These are phyloP conservation scores for Lagopus muta DNA, from an alignment of 2,113 vertebrate genomes.

Conservation along the genomic window DNA sequence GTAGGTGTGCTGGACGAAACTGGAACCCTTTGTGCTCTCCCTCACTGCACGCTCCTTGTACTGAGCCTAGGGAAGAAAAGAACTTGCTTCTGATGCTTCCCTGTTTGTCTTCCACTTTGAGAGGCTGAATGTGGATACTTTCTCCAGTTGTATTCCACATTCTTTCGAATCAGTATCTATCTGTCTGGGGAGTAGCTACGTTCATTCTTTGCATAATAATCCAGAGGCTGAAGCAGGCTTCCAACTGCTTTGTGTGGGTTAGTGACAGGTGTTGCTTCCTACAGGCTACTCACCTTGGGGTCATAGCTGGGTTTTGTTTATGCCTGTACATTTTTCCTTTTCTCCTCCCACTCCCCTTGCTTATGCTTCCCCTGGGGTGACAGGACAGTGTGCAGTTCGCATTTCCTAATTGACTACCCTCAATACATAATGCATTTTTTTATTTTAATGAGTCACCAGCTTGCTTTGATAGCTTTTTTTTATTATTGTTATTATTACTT, in stretches of 20 bases:
- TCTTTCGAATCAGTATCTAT: not conserved
- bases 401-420: conserved; percentile 63
- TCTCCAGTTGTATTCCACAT: not conserved
- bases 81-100: not conserved
- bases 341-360: conserved; percentile 51
- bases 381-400: conserved; percentile 55
- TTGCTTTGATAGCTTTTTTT: conserved; percentile 67
- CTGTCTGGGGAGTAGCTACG: not conserved
- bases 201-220: not conserved
- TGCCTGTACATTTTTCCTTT: conserved; percentile 53
- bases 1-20: not conserved
- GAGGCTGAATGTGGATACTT: not conserved
- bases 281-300: conserved; percentile 30
- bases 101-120: not conserved
- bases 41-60: not conserved
- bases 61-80: not conserved
- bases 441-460: conserved; percentile 63
- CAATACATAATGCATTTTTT: conserved; percentile 72
- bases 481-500: conserved; percentile 31
- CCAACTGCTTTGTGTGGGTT: not conserved
- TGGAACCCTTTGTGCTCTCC: not conserved
- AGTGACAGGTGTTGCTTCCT: conserved; percentile 20
- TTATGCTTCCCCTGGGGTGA: conserved; percentile 55
- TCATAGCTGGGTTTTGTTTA: conserved; percentile 62
- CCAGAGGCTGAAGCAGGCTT: not conserved